phyloP scores from a whole-genome alignment of 2,113 vertebrate species.

The Heptranchias perlo region DNA sequence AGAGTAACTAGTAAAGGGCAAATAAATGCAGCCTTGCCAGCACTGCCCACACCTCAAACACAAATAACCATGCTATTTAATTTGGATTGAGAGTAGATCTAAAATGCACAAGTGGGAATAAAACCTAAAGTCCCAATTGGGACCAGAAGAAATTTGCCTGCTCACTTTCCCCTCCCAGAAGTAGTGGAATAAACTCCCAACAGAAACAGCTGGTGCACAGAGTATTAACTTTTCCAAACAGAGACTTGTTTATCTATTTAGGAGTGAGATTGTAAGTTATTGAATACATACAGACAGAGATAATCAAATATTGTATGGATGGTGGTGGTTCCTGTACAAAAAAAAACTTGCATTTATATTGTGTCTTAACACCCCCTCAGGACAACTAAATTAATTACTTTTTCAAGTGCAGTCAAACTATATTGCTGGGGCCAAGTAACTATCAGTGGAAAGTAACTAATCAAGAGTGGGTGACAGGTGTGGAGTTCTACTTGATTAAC shows the following conservation, averaged over 20 bases:
- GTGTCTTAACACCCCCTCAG: neutral
- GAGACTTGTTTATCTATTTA: no score
- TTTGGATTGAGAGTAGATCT: no score
- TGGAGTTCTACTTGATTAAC: neutral
- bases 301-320: neutral
- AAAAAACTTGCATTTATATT: neutral
- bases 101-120: no score
- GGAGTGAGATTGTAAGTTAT: no score
- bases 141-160: no score
- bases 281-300: neutral
- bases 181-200: no score
- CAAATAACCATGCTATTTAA: no score
- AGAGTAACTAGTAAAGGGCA: neutral
- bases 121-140: no score
- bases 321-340: neutral
- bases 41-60: no score
- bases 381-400: neutral
- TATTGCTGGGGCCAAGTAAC: neutral
- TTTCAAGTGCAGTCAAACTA: neutral
- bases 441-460: neutral
- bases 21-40: neutral
- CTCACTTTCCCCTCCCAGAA: no score
- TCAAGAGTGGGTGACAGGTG: neutral
- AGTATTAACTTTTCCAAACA: no score
- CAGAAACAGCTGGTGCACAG: no score